A percentile compares a stretch with the other conserved stretches of the same genome.
phyloP scores from a whole-genome alignment of 2,888 invertebrate species.

The Epinotia brunnichana region DNA sequence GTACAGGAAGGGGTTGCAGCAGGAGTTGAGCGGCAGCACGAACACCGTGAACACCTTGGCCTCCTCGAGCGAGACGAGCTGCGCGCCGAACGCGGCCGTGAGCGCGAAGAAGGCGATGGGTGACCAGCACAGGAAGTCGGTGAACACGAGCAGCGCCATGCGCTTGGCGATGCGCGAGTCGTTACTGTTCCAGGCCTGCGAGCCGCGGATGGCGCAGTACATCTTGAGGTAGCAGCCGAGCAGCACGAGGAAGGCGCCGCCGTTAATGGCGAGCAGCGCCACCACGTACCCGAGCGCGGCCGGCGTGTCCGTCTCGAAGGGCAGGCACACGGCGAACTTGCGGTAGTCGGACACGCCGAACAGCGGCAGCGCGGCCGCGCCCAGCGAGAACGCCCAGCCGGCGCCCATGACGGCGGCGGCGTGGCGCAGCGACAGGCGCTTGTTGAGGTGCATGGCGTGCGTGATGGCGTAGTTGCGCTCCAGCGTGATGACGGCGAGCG shows the following conservation, averaged over 20 bases:
- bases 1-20: conserved; percentile 99
- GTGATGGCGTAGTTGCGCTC: conserved; percentile 99
- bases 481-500: conserved; percentile 97
- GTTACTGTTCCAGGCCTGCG: conserved; percentile 98
- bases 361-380: conserved; percentile 94
- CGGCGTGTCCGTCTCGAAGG: conserved; percentile 93
- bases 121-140: conserved; percentile 99
- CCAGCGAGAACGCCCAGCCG: conserved; percentile 95
- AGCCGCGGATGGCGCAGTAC: conserved; percentile 98
- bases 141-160: conserved; percentile 98
- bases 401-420: conserved; percentile 95
- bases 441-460: conserved; percentile 98
- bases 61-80: conserved; percentile 95
- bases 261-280: conserved; percentile 95
- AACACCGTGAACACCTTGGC: conserved; percentile 98
- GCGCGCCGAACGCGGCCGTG: conserved; percentile 95
- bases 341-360: conserved; percentile 97
- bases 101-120: conserved; percentile 98
- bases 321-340: conserved; percentile 98
- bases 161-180: conserved; percentile 97
- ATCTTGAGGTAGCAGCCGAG: conserved; percentile 98
- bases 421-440: conserved; percentile 94
- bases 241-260: conserved; percentile 95
- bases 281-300: conserved; percentile 94
- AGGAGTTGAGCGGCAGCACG: conserved; percentile 97